Percentiles rank a stretch among this genome's conserved stretches.
Evolutionary conservation across 2,888 invertebrate species (phyloP).

Genomic region (Ormyrus rosae): DNA sequence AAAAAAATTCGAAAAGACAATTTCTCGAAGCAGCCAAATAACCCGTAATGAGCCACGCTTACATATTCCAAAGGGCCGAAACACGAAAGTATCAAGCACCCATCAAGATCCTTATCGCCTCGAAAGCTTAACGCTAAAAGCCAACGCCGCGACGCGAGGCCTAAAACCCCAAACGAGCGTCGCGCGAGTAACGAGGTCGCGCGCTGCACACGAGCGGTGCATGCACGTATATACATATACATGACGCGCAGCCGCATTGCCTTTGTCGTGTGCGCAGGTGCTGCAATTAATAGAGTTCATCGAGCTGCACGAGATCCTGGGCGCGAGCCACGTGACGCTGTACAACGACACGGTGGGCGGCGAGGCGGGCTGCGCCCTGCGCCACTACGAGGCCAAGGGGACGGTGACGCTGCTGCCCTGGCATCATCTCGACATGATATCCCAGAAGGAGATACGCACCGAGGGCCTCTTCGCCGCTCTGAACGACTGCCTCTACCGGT

Average conservation of each 20-base stretch:
- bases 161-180: too few species aligned
- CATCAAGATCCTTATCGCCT: too few species aligned
- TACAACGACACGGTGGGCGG: conserved; percentile 92
- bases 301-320: conserved; percentile 89
- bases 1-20: too few species aligned
- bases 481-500: conserved; percentile 94
- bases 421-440: conserved; percentile 88
- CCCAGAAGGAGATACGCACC: conserved; percentile 93
- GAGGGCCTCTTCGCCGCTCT: conserved; percentile 94
- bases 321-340: conserved; percentile 91
- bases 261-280: conserved; percentile 76
- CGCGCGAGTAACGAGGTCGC: background rate
- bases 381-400: conserved; percentile 81
- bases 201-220: background rate
- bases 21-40: too few species aligned
- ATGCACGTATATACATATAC: background rate
- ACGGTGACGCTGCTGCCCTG: conserved; percentile 86
- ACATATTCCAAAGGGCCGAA: too few species aligned
- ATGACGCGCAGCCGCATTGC: too few species aligned
- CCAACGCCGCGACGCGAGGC: too few species aligned
- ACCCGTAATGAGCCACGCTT: too few species aligned
- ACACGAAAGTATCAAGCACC: too few species aligned
- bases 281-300: conserved; percentile 92
- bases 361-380: conserved; percentile 86
- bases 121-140: too few species aligned